Percentiles rank a stretch among this genome's conserved stretches.
Conservation (phyloP, 92 coral and sea anemone genomes). For the Meandrina meandrites region DNA sequence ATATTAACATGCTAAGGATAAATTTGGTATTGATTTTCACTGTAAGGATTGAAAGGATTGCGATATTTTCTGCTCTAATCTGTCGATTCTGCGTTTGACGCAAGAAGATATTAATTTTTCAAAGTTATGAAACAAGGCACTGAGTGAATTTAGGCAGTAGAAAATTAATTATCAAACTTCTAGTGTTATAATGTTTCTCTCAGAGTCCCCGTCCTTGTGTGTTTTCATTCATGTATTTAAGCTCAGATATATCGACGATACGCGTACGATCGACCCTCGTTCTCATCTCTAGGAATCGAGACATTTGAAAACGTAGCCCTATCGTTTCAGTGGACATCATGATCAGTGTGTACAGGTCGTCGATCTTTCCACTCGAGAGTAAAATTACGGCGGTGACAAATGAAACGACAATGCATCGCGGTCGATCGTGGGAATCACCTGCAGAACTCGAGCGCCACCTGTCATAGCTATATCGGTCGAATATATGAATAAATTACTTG, state of each 20-base stretch:
- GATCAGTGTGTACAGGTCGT: too few relatives aligned
- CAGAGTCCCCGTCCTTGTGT: too few relatives aligned
- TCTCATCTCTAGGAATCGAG: too few relatives aligned
- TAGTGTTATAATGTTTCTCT: neutral
- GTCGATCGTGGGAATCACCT: constrained; percentile 16
- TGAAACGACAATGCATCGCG: neutral
- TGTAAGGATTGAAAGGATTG: neutral
- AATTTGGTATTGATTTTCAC: neutral
- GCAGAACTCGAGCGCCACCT: constrained; percentile 29
- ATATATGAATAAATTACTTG: constrained; percentile 34
- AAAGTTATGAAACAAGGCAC: neutral
- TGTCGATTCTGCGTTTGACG: neutral
- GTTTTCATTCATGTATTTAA: too few relatives aligned
- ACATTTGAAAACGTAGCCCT: too few relatives aligned
- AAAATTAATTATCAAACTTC: neutral
- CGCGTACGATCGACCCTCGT: too few relatives aligned
- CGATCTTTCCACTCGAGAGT: neutral
- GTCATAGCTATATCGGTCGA: constrained; percentile 25
- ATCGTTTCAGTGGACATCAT: too few relatives aligned
- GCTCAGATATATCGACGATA: too few relatives aligned
- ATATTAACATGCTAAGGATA: neutral
- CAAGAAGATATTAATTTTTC: neutral
- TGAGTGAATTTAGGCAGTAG: neutral
- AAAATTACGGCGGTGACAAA: neutral
- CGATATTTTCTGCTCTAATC: neutral